Evolutionary conservation across 2,888 invertebrate genomes (phyloP).

Genomic region (Brenthis ino): DNA sequence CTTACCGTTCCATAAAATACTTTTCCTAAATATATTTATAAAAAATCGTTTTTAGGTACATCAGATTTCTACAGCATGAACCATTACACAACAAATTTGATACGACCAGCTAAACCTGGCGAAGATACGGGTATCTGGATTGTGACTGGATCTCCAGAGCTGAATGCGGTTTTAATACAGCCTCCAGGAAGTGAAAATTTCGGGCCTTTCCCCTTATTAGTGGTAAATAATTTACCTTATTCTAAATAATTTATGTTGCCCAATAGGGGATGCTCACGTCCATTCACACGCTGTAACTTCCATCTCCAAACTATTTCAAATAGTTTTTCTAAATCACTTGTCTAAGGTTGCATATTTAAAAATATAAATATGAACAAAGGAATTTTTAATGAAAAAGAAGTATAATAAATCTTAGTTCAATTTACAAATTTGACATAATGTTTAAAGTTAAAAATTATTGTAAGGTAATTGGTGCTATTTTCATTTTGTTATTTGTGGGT

Average conservation of each 20-base stretch:
- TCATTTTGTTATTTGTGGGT: no score
- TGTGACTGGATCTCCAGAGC: constrained; percentile 46
- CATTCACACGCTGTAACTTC: no score
- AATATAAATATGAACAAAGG: no score
- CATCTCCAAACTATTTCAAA: no score
- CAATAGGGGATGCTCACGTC: neutral
- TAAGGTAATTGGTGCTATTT: no score
- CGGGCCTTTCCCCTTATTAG: constrained; percentile 9
- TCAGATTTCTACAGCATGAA: constrained; percentile 85
- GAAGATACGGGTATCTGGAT: constrained; percentile 48
- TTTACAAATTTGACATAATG: no score
- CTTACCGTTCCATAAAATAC: neutral
- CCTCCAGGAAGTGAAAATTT: neutral
- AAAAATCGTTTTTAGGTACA: constrained; percentile 52
- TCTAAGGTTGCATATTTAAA: no score
- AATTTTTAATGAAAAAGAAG: no score
- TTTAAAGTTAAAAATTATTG: no score
- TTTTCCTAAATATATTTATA: neutral
- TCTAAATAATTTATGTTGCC: constrained; percentile 24
- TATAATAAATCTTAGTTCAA: no score
- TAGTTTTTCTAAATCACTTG: no score
- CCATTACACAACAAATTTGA: constrained; percentile 79
- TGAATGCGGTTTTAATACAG: constrained; percentile 40
- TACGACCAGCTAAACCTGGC: constrained; percentile 47
- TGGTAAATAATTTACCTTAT: neutral